Percentiles rank a stretch among this genome's conserved stretches.
Evolutionary conservation across 2,797 vertebrate species (phyloP).

Genomic region (Peromyscus nudipes): DNA sequence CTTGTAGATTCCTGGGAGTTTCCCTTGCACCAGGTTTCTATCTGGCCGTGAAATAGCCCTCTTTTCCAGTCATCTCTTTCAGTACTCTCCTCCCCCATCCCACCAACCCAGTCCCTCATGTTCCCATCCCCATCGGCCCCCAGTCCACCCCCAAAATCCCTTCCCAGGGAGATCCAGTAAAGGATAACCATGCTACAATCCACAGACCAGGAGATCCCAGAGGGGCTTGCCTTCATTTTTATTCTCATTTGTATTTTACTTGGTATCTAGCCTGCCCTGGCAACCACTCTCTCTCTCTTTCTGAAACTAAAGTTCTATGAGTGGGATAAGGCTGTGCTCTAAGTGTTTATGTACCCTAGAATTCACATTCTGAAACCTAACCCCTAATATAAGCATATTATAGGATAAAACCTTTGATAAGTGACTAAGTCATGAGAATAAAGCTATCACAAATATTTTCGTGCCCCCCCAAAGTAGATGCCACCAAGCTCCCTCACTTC

Average conservation of each 20-base stretch:
- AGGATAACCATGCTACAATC: background rate
- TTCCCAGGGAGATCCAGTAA: background rate
- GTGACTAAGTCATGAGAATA: background rate
- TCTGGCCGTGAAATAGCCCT: background rate
- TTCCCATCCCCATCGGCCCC: background rate
- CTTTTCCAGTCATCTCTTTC: background rate
- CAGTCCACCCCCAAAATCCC: background rate
- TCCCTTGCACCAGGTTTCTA: background rate
- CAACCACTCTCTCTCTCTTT: background rate
- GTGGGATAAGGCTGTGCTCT: background rate
- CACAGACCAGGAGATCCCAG: background rate
- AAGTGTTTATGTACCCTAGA: background rate
- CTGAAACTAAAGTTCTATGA: background rate
- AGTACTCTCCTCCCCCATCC: background rate
- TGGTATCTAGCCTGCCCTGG: background rate
- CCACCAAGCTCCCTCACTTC: background rate
- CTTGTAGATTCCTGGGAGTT: background rate
- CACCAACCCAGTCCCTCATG: background rate
- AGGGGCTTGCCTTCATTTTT: background rate
- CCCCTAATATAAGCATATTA: background rate
- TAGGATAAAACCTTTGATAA: background rate
- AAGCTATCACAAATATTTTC: background rate
- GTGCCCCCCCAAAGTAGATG: background rate
- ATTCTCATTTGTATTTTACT: background rate
- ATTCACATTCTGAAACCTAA: background rate